Conservation (phyloP, 1,140 invertebrate genomes). For the Littorina saxatilis region DNA sequence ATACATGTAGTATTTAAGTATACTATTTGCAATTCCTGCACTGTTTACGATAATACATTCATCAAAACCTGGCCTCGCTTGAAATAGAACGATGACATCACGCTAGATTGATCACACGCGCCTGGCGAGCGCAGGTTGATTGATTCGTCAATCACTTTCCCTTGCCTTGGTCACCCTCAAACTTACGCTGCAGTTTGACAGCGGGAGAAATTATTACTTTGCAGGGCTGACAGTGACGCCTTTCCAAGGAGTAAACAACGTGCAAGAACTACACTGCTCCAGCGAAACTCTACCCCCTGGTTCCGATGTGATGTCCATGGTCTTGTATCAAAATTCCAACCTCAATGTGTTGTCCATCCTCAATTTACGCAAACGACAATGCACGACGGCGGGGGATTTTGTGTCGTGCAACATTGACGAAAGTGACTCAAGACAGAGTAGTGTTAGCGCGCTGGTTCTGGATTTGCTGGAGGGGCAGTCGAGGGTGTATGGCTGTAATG, state of each 20-base stretch:
- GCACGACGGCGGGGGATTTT: background rate
- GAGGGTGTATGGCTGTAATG: slow-evolving; percentile 24
- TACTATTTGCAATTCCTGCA: no score
- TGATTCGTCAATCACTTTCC: no score
- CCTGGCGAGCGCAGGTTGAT: no score
- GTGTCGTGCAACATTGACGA: slow-evolving; percentile 4
- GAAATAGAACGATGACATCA: no score
- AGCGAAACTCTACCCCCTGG: background rate
- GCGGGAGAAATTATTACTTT: no score
- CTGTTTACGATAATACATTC: no score
- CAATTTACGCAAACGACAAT: background rate
- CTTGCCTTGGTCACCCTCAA: no score
- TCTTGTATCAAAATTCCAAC: background rate
- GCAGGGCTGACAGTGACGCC: background rate
- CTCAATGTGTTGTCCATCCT: background rate
- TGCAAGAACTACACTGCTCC: slow-evolving; percentile 1
- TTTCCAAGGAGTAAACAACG: background rate
- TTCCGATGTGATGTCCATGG: background rate
- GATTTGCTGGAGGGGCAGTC: slow-evolving; percentile 12
- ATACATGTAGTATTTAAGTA: no score
- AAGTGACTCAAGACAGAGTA: background rate
- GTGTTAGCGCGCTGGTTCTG: background rate
- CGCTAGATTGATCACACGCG: no score
- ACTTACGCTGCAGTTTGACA: no score
- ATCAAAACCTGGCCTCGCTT: no score